These are phyloP conservation scores for Epinephelus malabaricus DNA, from an alignment of 2,797 vertebrate species.

Conservation along the genomic window DNA sequence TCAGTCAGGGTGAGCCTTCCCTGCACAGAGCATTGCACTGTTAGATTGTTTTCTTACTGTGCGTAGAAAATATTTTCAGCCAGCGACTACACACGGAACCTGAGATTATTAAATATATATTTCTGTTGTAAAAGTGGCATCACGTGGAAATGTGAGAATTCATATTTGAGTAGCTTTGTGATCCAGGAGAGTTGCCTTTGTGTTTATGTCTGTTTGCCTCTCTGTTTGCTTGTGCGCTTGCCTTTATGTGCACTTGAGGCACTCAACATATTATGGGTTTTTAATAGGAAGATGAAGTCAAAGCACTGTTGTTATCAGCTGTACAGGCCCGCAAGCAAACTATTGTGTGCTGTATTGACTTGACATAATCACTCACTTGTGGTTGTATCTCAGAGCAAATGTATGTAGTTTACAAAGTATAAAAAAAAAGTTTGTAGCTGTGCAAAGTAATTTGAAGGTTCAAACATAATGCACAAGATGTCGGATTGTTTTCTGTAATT, in stretches of 20 bases:
- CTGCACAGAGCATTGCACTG: neutral
- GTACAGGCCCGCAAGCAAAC: constrained; percentile 6
- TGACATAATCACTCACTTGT: neutral
- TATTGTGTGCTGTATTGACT: constrained; percentile 25
- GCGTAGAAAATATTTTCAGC: neutral
- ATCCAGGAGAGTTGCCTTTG: neutral
- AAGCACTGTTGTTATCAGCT: constrained; percentile 10
- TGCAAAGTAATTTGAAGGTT: constrained; percentile 11
- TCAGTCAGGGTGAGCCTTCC: constrained; percentile 18
- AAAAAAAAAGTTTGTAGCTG: constrained; percentile 7
- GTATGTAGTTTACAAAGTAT: neutral
- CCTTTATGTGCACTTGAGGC: constrained; percentile 14
- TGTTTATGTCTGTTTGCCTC: neutral
- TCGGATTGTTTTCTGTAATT: constrained; percentile 36
- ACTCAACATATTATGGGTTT: constrained; percentile 4
- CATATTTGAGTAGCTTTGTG: neutral
- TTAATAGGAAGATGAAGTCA: constrained; percentile 1
- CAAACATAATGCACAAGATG: constrained; percentile 1
- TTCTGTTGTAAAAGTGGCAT: neutral
- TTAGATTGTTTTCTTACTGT: neutral
- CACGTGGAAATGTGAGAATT: constrained; percentile 6
- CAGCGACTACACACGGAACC: neutral
- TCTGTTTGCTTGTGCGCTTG: neutral
- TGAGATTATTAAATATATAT: constrained; percentile 3
- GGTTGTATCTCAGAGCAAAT: constrained; percentile 6